phyloP scores from a whole-genome alignment of 1,140 invertebrate species.

The Heterodera carotae region DNA sequence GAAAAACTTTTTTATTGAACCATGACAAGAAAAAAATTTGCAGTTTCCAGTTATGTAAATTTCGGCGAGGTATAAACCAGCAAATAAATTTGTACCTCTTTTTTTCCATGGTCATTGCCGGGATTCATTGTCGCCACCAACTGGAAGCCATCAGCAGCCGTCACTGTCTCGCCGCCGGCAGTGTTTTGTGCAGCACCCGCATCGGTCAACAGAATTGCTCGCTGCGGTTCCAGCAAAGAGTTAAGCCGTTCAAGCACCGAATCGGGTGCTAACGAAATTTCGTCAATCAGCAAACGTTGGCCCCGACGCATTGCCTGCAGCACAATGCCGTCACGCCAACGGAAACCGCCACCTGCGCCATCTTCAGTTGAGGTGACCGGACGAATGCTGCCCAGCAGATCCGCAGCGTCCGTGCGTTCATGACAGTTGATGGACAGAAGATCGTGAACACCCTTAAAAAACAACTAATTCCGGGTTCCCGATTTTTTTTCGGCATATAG shows the following conservation, averaged over 20 bases:
- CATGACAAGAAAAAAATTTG: no score
- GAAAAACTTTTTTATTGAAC: slow-evolving; percentile 16
- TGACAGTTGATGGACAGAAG: slow-evolving; percentile 90
- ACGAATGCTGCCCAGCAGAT: slow-evolving; percentile 91
- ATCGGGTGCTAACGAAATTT: slow-evolving; percentile 98
- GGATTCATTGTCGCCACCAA: slow-evolving; percentile 99
- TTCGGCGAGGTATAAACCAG: no score
- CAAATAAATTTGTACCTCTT: slow-evolving; percentile 73
- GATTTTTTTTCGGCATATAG: no score
- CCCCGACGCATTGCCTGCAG: slow-evolving; percentile 86
- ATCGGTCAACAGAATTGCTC: slow-evolving; percentile 81
- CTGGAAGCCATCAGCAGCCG: slow-evolving; percentile 79
- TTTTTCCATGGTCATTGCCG: slow-evolving; percentile 98
- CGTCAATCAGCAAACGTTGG: slow-evolving; percentile 87
- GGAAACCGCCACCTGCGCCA: slow-evolving; percentile 75
- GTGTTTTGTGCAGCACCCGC: slow-evolving; percentile 61
- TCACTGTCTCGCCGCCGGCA: slow-evolving; percentile 69
- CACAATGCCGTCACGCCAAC: slow-evolving; percentile 95
- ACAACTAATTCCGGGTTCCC: no score
- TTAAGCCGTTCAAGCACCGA: slow-evolving; percentile 96
- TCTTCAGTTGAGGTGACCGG: slow-evolving; percentile 68
- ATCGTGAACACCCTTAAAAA: slow-evolving; percentile 35
- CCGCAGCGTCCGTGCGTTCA: slow-evolving; percentile 95
- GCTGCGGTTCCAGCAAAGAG: slow-evolving; percentile 89
- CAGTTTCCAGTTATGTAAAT: no score